phyloP scores from a whole-genome alignment of 2,113 vertebrate species.

The Dipodomys ordii region DNA sequence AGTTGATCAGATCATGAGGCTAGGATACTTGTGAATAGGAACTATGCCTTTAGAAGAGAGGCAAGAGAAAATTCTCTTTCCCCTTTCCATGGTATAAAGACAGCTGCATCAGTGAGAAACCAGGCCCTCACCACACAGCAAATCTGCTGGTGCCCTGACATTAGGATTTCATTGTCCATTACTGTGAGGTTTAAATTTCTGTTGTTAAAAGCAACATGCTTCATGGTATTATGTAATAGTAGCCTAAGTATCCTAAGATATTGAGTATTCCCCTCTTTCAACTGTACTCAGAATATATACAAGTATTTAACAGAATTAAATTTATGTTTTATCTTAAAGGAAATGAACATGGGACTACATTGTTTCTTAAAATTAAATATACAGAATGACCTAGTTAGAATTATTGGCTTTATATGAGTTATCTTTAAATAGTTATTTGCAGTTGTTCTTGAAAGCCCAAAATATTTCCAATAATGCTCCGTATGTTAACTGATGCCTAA shows the following conservation, averaged over 20 bases:
- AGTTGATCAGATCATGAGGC: background rate
- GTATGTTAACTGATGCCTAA: background rate
- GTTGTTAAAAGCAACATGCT: too few species aligned
- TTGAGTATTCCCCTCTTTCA: background rate
- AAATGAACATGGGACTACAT: background rate
- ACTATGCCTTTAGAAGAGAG: background rate
- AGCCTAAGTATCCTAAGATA: background rate
- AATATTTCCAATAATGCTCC: background rate
- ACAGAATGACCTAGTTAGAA: background rate
- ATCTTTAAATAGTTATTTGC: too few species aligned
- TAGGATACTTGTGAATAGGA: background rate
- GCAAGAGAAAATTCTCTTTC: rapidly evolving
- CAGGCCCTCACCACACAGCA: too few species aligned
- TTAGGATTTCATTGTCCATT: background rate
- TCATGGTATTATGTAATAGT: background rate
- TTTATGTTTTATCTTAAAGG: background rate
- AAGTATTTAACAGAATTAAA: background rate
- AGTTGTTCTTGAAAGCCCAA: background rate
- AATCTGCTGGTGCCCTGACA: background rate
- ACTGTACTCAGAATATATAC: background rate
- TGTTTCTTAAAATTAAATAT: conserved; percentile 1
- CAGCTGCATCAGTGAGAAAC: too few species aligned
- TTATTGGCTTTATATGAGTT: too few species aligned
- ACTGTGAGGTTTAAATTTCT: background rate
- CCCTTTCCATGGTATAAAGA: too few species aligned